Base-by-base conservation (phyloP, 37 sponge, comb jelly and placozoan species). In the Halisarca cf. caerulea region DNA sequence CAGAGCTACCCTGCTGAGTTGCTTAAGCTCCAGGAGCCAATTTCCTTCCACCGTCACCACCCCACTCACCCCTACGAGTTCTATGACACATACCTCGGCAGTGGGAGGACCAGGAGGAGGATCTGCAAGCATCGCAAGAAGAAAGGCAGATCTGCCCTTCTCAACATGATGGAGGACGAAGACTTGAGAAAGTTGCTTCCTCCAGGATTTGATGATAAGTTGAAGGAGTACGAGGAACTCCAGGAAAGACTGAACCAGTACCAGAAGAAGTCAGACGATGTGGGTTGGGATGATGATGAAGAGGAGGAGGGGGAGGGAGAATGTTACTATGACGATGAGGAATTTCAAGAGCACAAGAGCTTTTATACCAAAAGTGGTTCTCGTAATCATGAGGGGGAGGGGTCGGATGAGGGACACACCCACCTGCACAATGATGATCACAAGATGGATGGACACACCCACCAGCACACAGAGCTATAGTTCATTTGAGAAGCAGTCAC, bases 31-130 rank as follows among this genome's bases (percentile, higher is more conserved):
- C 78, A 88, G 59, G 43, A 58, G 7, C 36, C 87, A 21, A 38
- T 92, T 8, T 88, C 92, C 14, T 92, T 92, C 62, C 92, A 92
- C 68, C 66, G 89, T 11, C 89, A 88, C 66, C 32, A 0, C 6
- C 89, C 88, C 14, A 30, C 42, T 20, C 86, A 92, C 72, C 92
- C 92, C 3, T 33, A 38, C 39, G 60, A 47, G 7, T 59, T 92
- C 59, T 92, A 92, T 66, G 30, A 68, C 3, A 35, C 80, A 18
- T 88, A 92, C 41, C 83, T 92, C 32, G 54, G 23, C 7, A 83
- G 73, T 45, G 77, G 70, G 15, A 25, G 2, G 62, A 60, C 34
- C 5, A 23, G 33, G 25, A n/a, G 54, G 58, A 79, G 15, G 30
- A 6, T 30, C 7, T 30, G 64, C 6, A 62, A 28, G 64, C 25